These are phyloP conservation scores for Pogonocichla stellata DNA, from an alignment of 2,113 vertebrate genomes.

Conservation along the genomic window DNA sequence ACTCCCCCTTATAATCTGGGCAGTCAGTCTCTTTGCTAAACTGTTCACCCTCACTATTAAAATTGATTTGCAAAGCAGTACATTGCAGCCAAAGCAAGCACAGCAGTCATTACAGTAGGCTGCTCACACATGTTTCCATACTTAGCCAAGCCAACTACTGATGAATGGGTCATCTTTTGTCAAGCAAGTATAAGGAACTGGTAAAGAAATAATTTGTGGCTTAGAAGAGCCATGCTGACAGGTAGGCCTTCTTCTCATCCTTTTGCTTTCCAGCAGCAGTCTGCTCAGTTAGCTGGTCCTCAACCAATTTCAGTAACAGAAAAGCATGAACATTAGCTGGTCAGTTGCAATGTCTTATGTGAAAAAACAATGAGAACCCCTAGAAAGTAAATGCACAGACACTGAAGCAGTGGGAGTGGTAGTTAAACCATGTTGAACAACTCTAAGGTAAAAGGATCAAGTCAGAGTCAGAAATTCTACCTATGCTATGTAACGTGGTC, in stretches of 20 bases:
- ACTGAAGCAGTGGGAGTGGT: neutral
- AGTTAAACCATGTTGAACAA: neutral
- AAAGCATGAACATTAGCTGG: neutral
- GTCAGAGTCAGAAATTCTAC: neutral
- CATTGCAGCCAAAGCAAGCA: slow-evolving; percentile 38
- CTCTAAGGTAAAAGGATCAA: neutral
- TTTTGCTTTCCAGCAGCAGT: neutral
- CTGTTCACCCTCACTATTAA: slow-evolving; percentile 39
- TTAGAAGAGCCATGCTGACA: slow-evolving; percentile 18
- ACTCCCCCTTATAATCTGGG: neutral
- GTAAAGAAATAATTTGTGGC: neutral
- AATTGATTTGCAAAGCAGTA: slow-evolving; percentile 48
- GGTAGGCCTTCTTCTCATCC: neutral
- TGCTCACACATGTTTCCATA: slow-evolving; percentile 40
- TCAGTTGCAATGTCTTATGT: neutral
- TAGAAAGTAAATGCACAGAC: neutral
- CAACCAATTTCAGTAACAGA: neutral
- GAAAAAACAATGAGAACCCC: neutral
- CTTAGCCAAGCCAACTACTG: slow-evolving; percentile 19
- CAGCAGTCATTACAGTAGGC: neutral
- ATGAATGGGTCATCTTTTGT: slow-evolving; percentile 41
- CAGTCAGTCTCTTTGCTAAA: slow-evolving; percentile 31
- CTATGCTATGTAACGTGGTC: fast-evolving
- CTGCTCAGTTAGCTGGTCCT: neutral
- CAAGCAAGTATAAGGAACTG: slow-evolving; percentile 3